These are phyloP conservation scores for Lichenostomus cassidix DNA, from an alignment of 2,113 vertebrate species.

Conservation along the genomic window DNA sequence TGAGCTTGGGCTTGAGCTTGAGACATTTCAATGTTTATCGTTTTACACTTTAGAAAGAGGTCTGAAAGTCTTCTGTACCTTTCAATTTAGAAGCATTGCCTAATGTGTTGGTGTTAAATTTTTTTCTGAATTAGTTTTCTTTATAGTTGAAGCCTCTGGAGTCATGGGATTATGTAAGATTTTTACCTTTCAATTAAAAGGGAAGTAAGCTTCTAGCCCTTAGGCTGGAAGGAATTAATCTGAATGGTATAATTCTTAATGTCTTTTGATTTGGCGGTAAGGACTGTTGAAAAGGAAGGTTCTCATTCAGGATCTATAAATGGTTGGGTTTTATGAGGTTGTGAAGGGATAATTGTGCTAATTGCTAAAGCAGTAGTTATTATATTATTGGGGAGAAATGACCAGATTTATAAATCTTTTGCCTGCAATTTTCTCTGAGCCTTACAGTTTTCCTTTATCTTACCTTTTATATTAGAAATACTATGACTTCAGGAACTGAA, in stretches of 20 bases:
- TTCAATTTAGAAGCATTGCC: background rate
- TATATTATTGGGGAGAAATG: background rate
- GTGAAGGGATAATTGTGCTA: background rate
- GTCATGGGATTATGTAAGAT: background rate
- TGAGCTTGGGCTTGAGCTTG: background rate
- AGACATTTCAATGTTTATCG: background rate
- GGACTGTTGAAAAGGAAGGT: background rate
- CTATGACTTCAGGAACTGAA: background rate
- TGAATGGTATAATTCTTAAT: background rate
- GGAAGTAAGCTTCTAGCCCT: background rate
- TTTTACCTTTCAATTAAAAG: slow-evolving; percentile 20
- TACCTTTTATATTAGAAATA: background rate
- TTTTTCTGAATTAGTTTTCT: background rate
- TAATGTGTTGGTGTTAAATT: background rate
- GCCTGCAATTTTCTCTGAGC: background rate
- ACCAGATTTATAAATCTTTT: background rate
- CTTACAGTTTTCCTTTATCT: background rate
- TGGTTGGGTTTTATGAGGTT: background rate
- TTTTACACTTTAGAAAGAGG: background rate
- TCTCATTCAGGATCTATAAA: background rate
- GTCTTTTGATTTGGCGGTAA: background rate
- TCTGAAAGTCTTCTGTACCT: background rate
- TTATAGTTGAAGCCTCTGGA: background rate
- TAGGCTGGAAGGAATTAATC: background rate
- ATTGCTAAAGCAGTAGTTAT: background rate